Evolutionary conservation across 2,888 invertebrate species (phyloP).

Genomic region (Diplolepis rosae): DNA sequence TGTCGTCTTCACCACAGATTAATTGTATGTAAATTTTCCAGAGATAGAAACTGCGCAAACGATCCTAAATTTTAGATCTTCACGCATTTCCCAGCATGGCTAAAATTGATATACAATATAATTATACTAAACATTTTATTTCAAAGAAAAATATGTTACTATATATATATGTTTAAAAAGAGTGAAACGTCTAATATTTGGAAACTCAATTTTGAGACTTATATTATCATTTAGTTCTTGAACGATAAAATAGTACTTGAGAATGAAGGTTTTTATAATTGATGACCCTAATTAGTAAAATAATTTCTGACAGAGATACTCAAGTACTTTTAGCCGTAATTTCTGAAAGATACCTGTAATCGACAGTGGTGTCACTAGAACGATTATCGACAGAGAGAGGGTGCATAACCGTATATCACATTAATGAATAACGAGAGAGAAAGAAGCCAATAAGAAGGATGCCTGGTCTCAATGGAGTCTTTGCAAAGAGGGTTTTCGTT

Average conservation of each 20-base stretch:
- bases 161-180: too few relatives aligned
- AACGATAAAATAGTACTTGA: too few relatives aligned
- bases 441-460: slow-evolving; percentile 43
- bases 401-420: slow-evolving; percentile 41
- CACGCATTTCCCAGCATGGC: background rate
- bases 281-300: background rate
- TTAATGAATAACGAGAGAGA: slow-evolving; percentile 48
- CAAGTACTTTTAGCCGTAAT: background rate
- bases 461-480: slow-evolving; percentile 48
- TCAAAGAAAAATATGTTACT: too few relatives aligned
- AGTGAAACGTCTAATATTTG: too few relatives aligned
- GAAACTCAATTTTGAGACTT: too few relatives aligned
- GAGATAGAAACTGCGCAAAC: background rate
- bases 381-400: slow-evolving; percentile 43
- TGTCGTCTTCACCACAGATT: slow-evolving; percentile 32
- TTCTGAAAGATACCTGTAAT: slow-evolving; percentile 18
- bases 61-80: background rate
- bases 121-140: too few relatives aligned
- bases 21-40: slow-evolving; percentile 33
- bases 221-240: too few relatives aligned
- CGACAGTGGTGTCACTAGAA: slow-evolving; percentile 45
- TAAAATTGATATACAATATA: background rate
- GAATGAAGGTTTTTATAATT: too few relatives aligned
- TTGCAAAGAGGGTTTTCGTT: slow-evolving; percentile 52
- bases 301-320: slow-evolving; percentile 1